Conservation (phyloP, 1,140 invertebrate genomes). For the Patella vulgata region DNA sequence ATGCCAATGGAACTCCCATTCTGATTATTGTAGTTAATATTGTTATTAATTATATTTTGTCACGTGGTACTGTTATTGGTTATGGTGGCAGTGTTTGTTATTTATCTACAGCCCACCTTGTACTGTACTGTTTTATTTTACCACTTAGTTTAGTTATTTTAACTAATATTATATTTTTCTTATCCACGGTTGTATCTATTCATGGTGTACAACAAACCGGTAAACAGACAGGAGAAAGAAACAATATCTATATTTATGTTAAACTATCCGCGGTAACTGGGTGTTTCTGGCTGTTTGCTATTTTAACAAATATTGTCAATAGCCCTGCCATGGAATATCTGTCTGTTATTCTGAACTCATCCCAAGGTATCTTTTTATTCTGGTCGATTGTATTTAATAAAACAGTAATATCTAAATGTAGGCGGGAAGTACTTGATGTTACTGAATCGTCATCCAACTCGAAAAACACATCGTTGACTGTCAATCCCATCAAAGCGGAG, state of each 20-base stretch:
- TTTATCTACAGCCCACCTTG: conserved; percentile 11
- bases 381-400: conserved; percentile 68
- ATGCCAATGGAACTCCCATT: conserved; percentile 8
- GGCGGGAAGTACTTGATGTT: too few relatives aligned
- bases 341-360: conserved; percentile 70
- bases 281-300: conserved; percentile 70
- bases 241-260: conserved; percentile 28
- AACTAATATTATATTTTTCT: conserved; percentile 29
- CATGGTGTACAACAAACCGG: too few relatives aligned
- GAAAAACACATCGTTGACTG: too few relatives aligned
- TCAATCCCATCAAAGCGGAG: too few relatives aligned
- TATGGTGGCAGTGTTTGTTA: conserved; percentile 32
- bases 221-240: too few relatives aligned
- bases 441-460: too few relatives aligned
- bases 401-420: too few relatives aligned
- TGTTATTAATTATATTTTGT: not conserved
- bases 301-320: conserved; percentile 68
- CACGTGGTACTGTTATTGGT: conserved; percentile 6
- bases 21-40: conserved; percentile 5
- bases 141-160: conserved; percentile 21
- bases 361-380: conserved; percentile 73
- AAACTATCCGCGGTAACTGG: conserved; percentile 66
- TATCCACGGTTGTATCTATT: conserved; percentile 12
- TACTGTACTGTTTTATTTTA: conserved; percentile 13
- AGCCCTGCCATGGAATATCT: conserved; percentile 67